phyloP scores from a whole-genome alignment of 2,113 vertebrate genomes.

The Salvelinus sp. region DNA sequence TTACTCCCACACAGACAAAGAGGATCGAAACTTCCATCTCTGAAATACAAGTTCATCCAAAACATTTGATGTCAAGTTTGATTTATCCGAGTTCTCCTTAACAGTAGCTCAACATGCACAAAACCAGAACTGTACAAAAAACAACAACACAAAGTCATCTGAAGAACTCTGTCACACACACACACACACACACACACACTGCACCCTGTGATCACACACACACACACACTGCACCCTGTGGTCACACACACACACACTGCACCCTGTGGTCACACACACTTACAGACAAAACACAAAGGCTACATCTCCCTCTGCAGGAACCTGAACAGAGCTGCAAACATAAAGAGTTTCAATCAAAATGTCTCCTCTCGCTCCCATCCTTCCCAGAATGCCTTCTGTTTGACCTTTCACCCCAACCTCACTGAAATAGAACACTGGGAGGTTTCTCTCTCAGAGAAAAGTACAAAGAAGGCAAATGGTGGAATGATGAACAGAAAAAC shows the following conservation, averaged over 20 bases:
- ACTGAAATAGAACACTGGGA: not conserved
- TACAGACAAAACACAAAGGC: conserved; percentile 54
- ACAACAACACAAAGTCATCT: conserved; percentile 5
- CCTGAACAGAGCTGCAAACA: conserved; percentile 65
- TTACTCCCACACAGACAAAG: not conserved
- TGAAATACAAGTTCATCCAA: too few species aligned
- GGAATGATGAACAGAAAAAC: conserved; percentile 16
- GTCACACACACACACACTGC: conserved; percentile 38
- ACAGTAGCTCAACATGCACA: not conserved
- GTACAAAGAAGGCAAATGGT: not conserved
- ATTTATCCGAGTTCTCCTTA: too few species aligned
- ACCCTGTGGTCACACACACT: conserved; percentile 42
- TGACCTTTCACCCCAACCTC: conserved; percentile 23
- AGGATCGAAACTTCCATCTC: not conserved
- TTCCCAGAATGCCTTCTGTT: conserved; percentile 8
- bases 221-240: too few species aligned
- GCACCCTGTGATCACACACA: too few species aligned
- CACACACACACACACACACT: conserved; percentile 46
- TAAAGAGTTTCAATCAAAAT: conserved; percentile 36
- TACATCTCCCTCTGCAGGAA: conserved; percentile 70
- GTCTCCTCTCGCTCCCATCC: conserved; percentile 20
- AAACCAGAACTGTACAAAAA: not conserved
- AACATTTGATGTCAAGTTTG: too few species aligned
- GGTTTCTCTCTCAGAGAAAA: not conserved
- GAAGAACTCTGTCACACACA: conserved; percentile 28